These are phyloP conservation scores for Lophotis ruficrista DNA, from an alignment of 2,113 vertebrate species.

Conservation along the genomic window DNA sequence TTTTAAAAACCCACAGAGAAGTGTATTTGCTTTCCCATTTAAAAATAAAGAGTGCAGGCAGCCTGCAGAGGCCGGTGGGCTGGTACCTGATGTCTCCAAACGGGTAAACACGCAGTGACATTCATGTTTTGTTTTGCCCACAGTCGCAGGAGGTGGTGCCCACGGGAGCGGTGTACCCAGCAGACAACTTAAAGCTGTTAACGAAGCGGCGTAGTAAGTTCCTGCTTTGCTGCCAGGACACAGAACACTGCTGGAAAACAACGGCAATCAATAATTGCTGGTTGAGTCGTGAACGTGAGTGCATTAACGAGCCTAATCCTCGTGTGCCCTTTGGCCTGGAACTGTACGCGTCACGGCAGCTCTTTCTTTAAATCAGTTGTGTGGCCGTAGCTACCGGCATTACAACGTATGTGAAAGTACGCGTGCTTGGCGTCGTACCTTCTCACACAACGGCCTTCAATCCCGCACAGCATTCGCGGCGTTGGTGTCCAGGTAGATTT, in stretches of 20 bases:
- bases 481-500: not conserved
- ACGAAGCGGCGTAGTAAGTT: not conserved
- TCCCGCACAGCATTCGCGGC: accelerated
- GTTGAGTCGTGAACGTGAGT: not conserved
- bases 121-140: not conserved
- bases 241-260: not conserved
- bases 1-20: not conserved
- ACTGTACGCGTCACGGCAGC: not conserved
- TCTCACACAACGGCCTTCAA: not conserved
- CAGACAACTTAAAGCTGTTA: not conserved
- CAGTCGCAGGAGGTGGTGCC: not conserved
- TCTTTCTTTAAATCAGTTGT: not conserved
- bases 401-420: not conserved
- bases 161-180: not conserved
- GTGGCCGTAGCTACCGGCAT: not conserved
- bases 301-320: not conserved
- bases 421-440: not conserved
- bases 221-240: not conserved
- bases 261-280: not conserved
- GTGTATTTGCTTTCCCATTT: not conserved
- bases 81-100: not conserved
- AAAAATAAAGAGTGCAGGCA: not conserved
- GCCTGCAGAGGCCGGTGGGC: not conserved
- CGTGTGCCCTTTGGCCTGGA: not conserved
- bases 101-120: not conserved